A percentile compares a stretch with the other conserved stretches of the same genome.
These are phyloP conservation scores for Meloidogyne chitwoodi DNA, from an alignment of 1,140 invertebrate genomes.

Conservation along the genomic window DNA sequence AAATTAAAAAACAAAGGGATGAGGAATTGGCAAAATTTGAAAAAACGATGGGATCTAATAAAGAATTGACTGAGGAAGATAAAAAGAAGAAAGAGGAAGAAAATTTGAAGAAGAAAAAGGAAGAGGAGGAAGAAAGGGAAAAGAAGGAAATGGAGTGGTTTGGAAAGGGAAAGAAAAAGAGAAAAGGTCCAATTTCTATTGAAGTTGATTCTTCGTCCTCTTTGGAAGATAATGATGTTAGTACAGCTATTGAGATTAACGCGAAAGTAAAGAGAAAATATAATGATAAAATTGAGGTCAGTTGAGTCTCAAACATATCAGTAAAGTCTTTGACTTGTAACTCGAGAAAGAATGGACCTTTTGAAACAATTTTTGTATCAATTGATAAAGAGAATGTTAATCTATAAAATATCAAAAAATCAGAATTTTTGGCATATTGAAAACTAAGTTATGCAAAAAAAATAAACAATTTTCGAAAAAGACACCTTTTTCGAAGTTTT, in stretches of 20 bases:
- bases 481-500: no score
- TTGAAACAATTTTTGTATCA: no score
- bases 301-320: no score
- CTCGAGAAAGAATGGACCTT: no score
- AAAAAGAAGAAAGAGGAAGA: neutral
- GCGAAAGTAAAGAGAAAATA: neutral
- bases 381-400: no score
- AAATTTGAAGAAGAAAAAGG: neutral
- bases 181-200: neutral
- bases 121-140: neutral
- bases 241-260: neutral
- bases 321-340: no score
- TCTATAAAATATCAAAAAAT: no score
- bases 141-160: neutral
- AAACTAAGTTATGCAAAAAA: no score
- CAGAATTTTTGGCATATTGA: no score
- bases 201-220: neutral
- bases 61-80: neutral
- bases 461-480: no score
- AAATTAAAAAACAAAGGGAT: neutral
- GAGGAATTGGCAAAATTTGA: neutral
- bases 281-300: neutral
- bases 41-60: neutral
- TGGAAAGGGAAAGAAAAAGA: neutral
- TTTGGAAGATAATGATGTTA: neutral